Base-by-base conservation (phyloP, 1,140 invertebrate genomes). In the Bombyx mandarina region DNA sequence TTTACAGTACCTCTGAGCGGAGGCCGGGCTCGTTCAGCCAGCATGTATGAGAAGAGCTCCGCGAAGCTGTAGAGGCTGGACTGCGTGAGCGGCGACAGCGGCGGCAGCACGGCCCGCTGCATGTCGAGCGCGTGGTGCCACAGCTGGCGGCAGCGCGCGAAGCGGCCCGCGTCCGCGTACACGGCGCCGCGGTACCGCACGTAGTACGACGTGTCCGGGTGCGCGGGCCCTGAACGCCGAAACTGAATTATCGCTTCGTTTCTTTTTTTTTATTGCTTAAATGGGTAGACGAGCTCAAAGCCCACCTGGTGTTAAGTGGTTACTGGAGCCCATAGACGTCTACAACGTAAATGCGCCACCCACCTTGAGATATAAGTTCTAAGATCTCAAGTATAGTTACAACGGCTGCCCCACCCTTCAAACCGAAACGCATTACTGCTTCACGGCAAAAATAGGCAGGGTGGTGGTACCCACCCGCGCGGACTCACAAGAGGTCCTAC, bases 61-160 rank as follows among this genome's bases (percentile, higher is more conserved):
- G 96, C 96, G 84, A 99, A 98, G 65, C 95, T 97, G 73, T 97
- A 93, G 26, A 98, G 90, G 59, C 94, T 96, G 74, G 94, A 96
- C 84, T 98, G 96, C 9, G 97, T 98, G 93, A 98, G 96, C 5
- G 96, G 95, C 86, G 95, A 97, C 7, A 98, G 89, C n/a, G 96
- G 94, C 68, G 97, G 96, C 54, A 98, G 89, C 86, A 97, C 96
- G 60, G 92, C 93, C 78, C 97, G 96, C 86, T 98, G 97, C 94
- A 98, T 98, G 77, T 98, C 96, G 8, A 99, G 88, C n/a, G 97
- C 97, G 85, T 98, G 98, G 85, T 96, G 96, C 97, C 97, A 99
- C 43, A 99, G 89, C 71, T 94, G 92, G 60, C 98, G 74, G 83
- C 97, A 98, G 54, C 96, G 91, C 65, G 93, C 91, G 87, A 98